Conservation (phyloP, 2,113 vertebrate genomes). For the Muscicapa adusta region DNA sequence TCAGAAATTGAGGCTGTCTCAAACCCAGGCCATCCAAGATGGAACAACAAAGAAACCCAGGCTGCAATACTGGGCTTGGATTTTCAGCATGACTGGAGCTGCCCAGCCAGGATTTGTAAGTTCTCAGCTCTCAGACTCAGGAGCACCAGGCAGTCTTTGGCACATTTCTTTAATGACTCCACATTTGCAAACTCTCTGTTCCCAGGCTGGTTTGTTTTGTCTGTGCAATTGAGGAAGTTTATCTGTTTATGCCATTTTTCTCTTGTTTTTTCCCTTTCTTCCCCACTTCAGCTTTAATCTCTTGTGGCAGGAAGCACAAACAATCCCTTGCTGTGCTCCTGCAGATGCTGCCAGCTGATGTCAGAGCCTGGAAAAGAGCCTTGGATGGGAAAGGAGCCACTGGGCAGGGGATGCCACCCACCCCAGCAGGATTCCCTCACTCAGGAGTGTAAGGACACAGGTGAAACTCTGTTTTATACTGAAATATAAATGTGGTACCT, state of each 20-base stretch:
- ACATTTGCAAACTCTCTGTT: background rate
- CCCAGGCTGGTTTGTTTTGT: background rate
- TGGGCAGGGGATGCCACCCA: background rate
- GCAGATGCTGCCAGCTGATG: background rate
- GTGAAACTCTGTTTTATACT: background rate
- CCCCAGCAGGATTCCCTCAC: background rate
- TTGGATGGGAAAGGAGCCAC: background rate
- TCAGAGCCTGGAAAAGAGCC: background rate
- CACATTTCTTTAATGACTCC: background rate
- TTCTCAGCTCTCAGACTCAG: background rate
- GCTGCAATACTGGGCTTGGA: fast-evolving
- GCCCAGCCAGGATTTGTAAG: background rate
- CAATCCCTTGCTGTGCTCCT: background rate
- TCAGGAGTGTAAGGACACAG: background rate
- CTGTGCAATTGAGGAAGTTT: background rate
- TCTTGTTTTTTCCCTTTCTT: fast-evolving
- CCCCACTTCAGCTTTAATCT: fast-evolving
- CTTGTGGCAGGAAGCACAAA: background rate
- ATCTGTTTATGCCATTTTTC: background rate
- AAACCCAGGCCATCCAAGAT: background rate
- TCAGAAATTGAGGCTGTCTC: fast-evolving
- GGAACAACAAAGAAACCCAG: background rate
- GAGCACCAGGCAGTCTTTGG: background rate
- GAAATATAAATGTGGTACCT: fast-evolving
- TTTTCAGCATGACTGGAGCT: background rate